phyloP scores from a whole-genome alignment of 1,140 invertebrate genomes.

The Drosophila yakuba region DNA sequence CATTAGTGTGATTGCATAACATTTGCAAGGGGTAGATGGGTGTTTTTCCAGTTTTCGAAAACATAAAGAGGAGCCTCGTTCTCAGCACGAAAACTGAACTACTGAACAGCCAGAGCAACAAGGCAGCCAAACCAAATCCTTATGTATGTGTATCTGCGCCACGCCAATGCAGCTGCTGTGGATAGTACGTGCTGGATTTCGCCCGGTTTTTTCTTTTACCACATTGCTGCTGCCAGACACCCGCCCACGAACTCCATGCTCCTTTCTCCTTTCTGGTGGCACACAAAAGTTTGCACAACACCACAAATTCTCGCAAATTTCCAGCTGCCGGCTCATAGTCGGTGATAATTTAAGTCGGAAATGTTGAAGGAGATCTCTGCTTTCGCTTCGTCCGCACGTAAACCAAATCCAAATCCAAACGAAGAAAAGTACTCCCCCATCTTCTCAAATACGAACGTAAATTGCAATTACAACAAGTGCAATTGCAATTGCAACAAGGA shows the following conservation, averaged over 20 bases:
- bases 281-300: slow-evolving; percentile 65
- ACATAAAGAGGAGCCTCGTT: slow-evolving; percentile 26
- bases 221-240: background rate
- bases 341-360: slow-evolving; percentile 83
- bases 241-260: background rate
- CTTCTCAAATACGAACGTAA: slow-evolving; percentile 42
- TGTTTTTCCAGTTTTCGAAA: background rate
- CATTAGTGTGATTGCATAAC: slow-evolving; percentile 83
- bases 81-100: slow-evolving; percentile 2
- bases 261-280: background rate
- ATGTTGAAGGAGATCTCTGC: slow-evolving; percentile 65
- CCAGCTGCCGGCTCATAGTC: slow-evolving; percentile 59
- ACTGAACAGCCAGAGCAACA: slow-evolving; percentile 30
- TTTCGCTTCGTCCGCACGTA: slow-evolving; percentile 49
- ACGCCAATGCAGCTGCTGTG: slow-evolving; percentile 60
- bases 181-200: slow-evolving; percentile 61
- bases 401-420: slow-evolving; percentile 54
- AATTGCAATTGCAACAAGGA: slow-evolving; percentile 41
- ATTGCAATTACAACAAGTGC: slow-evolving; percentile 80
- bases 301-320: slow-evolving; percentile 68
- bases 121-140: slow-evolving; percentile 69
- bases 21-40: slow-evolving; percentile 22
- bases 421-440: slow-evolving; percentile 36
- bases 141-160: slow-evolving; percentile 46
- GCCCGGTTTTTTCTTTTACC: background rate